phyloP scores from a whole-genome alignment of 1,140 invertebrate genomes.

The Mesaphorura yosii region DNA sequence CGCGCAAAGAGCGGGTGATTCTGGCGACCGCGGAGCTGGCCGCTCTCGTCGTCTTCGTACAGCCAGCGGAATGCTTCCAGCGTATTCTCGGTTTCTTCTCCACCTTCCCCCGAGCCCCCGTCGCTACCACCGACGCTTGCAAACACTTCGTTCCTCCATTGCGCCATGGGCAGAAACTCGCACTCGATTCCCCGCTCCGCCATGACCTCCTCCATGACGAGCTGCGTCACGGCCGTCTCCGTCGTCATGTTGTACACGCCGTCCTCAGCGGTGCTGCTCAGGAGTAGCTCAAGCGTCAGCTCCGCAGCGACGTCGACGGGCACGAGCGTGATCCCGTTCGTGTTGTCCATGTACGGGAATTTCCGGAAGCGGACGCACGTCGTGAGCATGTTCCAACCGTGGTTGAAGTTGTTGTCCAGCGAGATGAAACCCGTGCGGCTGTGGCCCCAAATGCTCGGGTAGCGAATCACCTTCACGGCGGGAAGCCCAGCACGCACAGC shows the following conservation, averaged over 20 bases:
- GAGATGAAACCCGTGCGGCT: background rate
- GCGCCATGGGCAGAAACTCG: background rate
- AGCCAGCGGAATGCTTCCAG: too few species aligned
- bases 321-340: constrained; percentile 2
- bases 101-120: background rate
- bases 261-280: background rate
- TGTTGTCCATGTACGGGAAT: background rate
- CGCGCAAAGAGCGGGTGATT: too few species aligned
- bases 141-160: constrained; percentile 1
- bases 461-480: constrained; percentile 2
- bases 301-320: background rate
- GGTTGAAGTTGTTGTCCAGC: background rate
- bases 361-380: background rate
- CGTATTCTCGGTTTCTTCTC: background rate
- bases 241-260: constrained; percentile 2
- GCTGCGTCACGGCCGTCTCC: background rate
- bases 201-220: background rate
- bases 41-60: too few species aligned
- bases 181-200: background rate
- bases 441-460: constrained; percentile 1
- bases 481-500: background rate
- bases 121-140: background rate
- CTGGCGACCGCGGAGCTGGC: too few species aligned
- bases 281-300: background rate
- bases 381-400: background rate